phyloP scores from a whole-genome alignment of 1,140 invertebrate genomes.

The Panagrolaimus sp. region DNA sequence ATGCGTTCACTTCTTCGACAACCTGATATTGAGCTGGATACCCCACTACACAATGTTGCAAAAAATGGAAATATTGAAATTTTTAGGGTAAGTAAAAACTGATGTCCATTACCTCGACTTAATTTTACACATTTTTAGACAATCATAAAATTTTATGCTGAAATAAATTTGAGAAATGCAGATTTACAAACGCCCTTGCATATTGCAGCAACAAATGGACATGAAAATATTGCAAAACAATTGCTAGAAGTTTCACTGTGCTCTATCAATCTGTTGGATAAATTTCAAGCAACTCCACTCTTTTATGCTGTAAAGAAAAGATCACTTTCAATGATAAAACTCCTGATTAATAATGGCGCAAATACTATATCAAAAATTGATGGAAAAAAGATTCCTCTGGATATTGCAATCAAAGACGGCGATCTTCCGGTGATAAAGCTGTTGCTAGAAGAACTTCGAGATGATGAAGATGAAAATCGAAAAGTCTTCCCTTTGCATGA shows the following conservation, averaged over 20 bases:
- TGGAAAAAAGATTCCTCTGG: background rate
- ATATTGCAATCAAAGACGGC: conserved; percentile 3
- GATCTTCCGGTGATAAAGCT: background rate
- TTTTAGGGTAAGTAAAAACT: background rate
- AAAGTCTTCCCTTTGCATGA: background rate
- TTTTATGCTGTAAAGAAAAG: background rate
- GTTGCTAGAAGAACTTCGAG: background rate
- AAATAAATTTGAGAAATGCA: background rate
- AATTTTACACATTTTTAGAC: background rate
- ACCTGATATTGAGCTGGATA: background rate
- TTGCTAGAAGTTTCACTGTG: background rate
- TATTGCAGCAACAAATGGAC: background rate
- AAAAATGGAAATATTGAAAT: background rate
- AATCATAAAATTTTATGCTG: background rate
- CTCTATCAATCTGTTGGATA: background rate
- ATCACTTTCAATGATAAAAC: background rate
- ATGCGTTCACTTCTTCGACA: background rate
- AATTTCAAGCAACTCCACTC: background rate
- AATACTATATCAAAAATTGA: background rate
- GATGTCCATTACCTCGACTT: too few species aligned
- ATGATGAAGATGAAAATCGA: background rate
- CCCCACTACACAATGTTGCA: background rate
- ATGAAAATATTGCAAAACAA: background rate
- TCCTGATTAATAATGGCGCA: background rate
- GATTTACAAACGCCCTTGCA: conserved; percentile 1